Base-by-base conservation (phyloP, 2,888 invertebrate genomes). In the Aporophyla lueneburgensis region DNA sequence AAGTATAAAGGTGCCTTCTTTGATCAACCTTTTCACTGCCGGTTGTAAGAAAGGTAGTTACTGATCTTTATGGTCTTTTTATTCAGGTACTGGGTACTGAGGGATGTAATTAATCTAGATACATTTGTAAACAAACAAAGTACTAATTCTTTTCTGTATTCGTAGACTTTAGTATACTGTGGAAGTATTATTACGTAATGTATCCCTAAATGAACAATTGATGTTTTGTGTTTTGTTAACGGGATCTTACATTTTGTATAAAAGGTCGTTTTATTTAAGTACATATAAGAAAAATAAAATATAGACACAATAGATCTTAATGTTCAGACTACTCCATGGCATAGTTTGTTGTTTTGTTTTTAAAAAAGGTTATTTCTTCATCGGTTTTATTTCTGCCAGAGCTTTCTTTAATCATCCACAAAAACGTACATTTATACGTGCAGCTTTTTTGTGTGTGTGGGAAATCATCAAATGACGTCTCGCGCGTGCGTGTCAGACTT, bases 1-100 rank as follows among this genome's bases (percentile, higher is more conserved):
- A 49, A 49, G 59, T 62, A 68, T 58, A 46, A 65, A 73, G 53
- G 54, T 63, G 51, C 58, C 40, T 66, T n/a, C 33, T 58, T 75
- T 76, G 62, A 83, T 80, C 70, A 76, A 54, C 63, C 61, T 76
- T 68, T 74, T 59, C 21, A 53, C 54, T 68, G 54, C n/a, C n/a
- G 43, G 71, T 53, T 72, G 53, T 70, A 71, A 70, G 51, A 56
- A 19, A 24, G 27, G 54, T 43, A 75, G 51, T 71, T 40, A 79
- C 59, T 58, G 16, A 43, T 54, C 40, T 83, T 82, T 62, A 83
- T 54, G 71, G 54, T 54, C 14, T 71, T 69, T 75, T 71, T 69
- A 69, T 21, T 74, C 40, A 62, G 19, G 62, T 49, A 74, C 54
- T 27, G 7, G 69, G 21, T 65, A 70, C 61, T 63, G 51, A 74